These are phyloP conservation scores for Centruroides vittatus DNA, from an alignment of 1,140 invertebrate species.

Conservation along the genomic window DNA sequence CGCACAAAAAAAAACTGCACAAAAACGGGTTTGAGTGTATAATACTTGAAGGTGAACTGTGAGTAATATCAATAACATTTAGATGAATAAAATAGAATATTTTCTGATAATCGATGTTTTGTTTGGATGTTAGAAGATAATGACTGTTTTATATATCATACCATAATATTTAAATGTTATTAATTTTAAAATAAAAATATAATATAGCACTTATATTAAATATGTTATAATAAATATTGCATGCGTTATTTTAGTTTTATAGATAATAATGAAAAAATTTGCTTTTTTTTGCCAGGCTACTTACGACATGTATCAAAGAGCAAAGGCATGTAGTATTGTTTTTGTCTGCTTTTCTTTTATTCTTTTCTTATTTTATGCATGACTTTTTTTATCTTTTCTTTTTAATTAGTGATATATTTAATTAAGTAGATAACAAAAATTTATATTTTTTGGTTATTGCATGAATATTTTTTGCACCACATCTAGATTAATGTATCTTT, in stretches of 20 bases:
- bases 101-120: too few relatives aligned
- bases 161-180: neutral
- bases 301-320: conserved; percentile 11
- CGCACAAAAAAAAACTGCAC: too few relatives aligned
- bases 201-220: neutral
- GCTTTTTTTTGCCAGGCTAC: conserved; percentile 12
- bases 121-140: too few relatives aligned
- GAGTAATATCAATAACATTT: too few relatives aligned
- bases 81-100: too few relatives aligned
- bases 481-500: too few relatives aligned
- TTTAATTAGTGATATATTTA: neutral
- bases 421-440: neutral
- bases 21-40: too few relatives aligned
- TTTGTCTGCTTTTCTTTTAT: conserved; percentile 10
- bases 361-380: neutral
- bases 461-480: neutral
- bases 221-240: neutral
- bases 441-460: neutral
- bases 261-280: conserved; percentile 2
- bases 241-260: neutral
- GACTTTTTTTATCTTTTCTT: neutral
- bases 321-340: conserved; percentile 16
- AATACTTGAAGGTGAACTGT: too few relatives aligned
- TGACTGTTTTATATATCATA: too few relatives aligned
- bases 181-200: neutral